Evolutionary conservation across 2,113 vertebrate genomes (phyloP).

Genomic region (Epinephelus fuscoguttatus): DNA sequence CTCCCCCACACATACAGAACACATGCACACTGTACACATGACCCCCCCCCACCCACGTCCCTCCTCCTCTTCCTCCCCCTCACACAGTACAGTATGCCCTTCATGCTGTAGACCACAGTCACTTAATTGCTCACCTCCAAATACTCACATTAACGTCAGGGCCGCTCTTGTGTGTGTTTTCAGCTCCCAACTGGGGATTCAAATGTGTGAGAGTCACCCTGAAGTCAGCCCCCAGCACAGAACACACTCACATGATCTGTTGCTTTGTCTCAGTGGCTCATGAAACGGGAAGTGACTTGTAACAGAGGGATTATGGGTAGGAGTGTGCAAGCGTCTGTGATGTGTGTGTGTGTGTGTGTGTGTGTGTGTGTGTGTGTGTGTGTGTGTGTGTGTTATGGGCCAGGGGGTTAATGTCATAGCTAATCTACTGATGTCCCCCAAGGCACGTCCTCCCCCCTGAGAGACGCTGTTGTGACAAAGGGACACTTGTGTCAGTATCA

Average conservation of each 20-base stretch:
- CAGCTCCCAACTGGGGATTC: background rate
- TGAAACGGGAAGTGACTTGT: constrained; percentile 79
- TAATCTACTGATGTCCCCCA: constrained; percentile 73
- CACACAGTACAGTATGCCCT: constrained; percentile 21
- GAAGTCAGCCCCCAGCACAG: constrained; percentile 27
- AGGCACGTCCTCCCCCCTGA: constrained; percentile 54
- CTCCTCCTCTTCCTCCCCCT: background rate
- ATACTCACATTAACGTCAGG: constrained; percentile 46
- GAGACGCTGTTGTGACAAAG: constrained; percentile 74
- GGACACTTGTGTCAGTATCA: constrained; percentile 78
- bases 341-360: constrained; percentile 31
- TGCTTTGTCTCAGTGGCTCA: constrained; percentile 72
- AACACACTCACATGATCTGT: constrained; percentile 72
- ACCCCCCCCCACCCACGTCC: background rate
- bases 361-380: constrained; percentile 51
- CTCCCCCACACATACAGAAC: constrained; percentile 33
- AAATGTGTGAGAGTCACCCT: constrained; percentile 36
- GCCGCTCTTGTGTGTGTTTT: background rate
- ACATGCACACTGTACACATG: constrained; percentile 40
- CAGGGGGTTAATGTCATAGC: constrained; percentile 71
- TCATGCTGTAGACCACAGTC: constrained; percentile 10
- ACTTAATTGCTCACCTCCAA: constrained; percentile 40
- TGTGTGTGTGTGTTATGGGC: constrained; percentile 33
- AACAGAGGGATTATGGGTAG: constrained; percentile 79
- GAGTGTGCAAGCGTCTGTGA: constrained; percentile 44